Evolutionary conservation across 2,888 invertebrate genomes (phyloP), one percentile per base, ranked within the genome.

Genomic region (Heliconius hortense): DNA sequence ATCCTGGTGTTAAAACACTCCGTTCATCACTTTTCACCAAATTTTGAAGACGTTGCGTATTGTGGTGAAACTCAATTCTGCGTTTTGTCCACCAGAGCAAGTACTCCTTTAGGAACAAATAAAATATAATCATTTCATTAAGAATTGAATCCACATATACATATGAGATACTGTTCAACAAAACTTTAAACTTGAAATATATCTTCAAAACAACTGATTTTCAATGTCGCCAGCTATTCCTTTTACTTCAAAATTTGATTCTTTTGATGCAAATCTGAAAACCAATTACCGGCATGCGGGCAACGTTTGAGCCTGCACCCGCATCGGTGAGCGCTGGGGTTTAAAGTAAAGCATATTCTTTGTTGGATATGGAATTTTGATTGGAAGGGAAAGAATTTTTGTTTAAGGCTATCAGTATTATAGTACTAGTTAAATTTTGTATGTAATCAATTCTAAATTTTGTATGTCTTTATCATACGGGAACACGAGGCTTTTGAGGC

Each of bases 311-410:
- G 53, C 67, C 56, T n/a, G 56, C 69, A 56, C 74, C 77, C 77
- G 74, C 67, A 77, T 68, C 56, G 53, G 69, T 53, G 53, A 68
- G 75, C 62, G 39, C 28, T 43, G 26, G 53, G n/a, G 53, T 62
- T 76, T 73, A 76, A n/a, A 64, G 59, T 69, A 77, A 66, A 63
- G 68, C 78, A 74, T 70, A 73, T 79, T 77, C 78, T 73, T 56
- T 69, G 53, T 31, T 53, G 69, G 8, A 69, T 31, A 15, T 35
- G 69, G 56, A 72, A 62, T 62, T 72, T 62, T 72, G 43, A 72
- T 62, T 60, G 35, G 62, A 28, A 43, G 35, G 48, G 43, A 31
- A 60, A 72, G 18, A 72, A 39, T 62, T 72, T n/a, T 28, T 43
- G 28, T 18, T 43, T 26, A 31, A 35, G 43, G 18, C 60, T 60